Conservation (phyloP, 2,113 vertebrate genomes). For the Catharus fuscescens region DNA sequence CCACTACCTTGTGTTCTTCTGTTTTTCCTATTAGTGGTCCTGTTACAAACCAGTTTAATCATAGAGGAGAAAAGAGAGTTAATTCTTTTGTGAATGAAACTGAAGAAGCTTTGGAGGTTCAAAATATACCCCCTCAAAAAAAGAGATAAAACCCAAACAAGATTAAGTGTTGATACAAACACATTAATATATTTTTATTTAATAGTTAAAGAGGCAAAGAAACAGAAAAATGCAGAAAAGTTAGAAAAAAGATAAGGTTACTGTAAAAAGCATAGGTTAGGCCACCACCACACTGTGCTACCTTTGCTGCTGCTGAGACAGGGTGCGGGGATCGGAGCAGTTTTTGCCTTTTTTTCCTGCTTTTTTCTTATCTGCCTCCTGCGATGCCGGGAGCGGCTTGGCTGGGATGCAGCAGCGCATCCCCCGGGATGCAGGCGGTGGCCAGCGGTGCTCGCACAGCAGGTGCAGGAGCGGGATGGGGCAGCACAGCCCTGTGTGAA, state of each 20-base stretch:
- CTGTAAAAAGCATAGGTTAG: neutral
- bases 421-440: neutral
- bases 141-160: neutral
- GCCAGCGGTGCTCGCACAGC: neutral
- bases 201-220: neutral
- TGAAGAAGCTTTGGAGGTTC: neutral
- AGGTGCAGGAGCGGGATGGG: no score
- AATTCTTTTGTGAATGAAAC: neutral
- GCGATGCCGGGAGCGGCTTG: neutral
- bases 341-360: neutral
- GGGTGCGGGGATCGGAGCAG: fast-evolving
- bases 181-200: neutral
- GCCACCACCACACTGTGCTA: no score
- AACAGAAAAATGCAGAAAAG: neutral
- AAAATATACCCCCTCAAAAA: neutral
- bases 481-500: no score
- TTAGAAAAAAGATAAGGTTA: neutral
- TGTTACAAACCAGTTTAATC: neutral
- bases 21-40: neutral
- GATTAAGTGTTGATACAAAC: neutral
- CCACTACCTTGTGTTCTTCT: neutral
- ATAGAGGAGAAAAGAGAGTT: neutral
- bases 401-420: neutral
- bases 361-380: neutral
- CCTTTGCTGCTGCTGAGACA: neutral